These are phyloP conservation scores for Strigamia maritima DNA, from an alignment of 2,888 invertebrate genomes.

Conservation along the genomic window DNA sequence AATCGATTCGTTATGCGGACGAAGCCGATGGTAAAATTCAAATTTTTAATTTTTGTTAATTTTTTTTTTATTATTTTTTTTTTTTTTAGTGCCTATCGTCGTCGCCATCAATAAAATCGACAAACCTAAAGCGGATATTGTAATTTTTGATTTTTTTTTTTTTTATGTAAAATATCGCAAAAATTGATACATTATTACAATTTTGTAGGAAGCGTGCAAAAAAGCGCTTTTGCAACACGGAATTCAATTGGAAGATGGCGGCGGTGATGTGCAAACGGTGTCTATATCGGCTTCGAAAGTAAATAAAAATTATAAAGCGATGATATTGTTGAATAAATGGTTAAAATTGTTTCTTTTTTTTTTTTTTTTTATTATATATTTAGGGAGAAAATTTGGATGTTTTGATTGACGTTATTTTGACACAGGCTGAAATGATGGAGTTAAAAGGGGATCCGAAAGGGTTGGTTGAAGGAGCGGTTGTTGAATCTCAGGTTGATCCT, in stretches of 20 bases:
- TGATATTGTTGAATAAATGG: no score
- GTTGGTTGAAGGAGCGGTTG: slow-evolving; percentile 79
- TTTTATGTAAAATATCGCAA: not conserved
- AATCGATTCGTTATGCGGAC: slow-evolving; percentile 82
- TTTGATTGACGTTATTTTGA: slow-evolving; percentile 75
- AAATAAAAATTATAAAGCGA: not conserved
- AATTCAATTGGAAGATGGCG: slow-evolving; percentile 77
- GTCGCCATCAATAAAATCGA: slow-evolving; percentile 99
- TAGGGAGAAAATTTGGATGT: slow-evolving; percentile 68
- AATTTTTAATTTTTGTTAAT: not conserved
- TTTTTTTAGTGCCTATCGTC: slow-evolving; percentile 78
- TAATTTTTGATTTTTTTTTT: slow-evolving; percentile 51
- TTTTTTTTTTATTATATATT: not conserved
- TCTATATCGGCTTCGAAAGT: slow-evolving; percentile 82
- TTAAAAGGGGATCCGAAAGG: slow-evolving; percentile 79
- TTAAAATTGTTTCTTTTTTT: no score
- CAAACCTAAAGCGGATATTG: slow-evolving; percentile 82
- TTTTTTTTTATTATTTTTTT: slow-evolving; percentile 40
- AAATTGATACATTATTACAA: not conserved
- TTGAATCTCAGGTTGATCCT: slow-evolving; percentile 75
- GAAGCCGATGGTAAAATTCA: slow-evolving; percentile 63
- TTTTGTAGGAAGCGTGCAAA: slow-evolving; percentile 66
- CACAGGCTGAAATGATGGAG: slow-evolving; percentile 73
- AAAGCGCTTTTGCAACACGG: slow-evolving; percentile 72
- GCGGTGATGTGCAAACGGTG: slow-evolving; percentile 88